Percentiles rank a stretch among this genome's conserved stretches.
Conservation (phyloP, 2,113 vertebrate species). For the Abramis brama region DNA sequence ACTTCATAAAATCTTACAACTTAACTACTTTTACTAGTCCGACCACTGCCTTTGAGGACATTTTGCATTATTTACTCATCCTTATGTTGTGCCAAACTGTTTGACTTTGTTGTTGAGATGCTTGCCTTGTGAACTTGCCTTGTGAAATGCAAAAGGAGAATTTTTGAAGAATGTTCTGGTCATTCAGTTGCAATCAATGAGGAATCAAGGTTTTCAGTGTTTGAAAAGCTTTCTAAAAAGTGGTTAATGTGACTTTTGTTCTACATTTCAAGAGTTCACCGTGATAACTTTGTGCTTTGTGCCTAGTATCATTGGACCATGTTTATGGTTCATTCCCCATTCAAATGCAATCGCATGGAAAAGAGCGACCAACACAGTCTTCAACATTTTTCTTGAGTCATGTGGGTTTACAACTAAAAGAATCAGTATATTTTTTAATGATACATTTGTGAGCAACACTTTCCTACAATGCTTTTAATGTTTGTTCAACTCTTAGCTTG, state of each 20-base stretch:
- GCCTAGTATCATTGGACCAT: background rate
- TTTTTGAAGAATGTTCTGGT: background rate
- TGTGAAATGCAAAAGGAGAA: background rate
- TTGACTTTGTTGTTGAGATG: no score
- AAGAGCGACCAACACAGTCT: background rate
- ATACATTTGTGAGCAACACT: background rate
- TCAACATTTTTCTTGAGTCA: background rate
- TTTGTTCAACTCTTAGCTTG: background rate
- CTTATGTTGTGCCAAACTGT: background rate
- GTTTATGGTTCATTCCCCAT: no score
- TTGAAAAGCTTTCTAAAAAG: background rate
- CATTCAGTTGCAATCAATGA: background rate
- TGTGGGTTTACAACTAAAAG: background rate
- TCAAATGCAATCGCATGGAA: background rate
- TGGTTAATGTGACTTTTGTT: background rate
- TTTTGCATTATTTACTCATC: background rate
- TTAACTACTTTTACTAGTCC: background rate
- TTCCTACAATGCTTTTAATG: background rate
- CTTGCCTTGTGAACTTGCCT: background rate
- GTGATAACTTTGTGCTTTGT: background rate
- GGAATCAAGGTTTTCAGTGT: background rate
- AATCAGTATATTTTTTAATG: background rate
- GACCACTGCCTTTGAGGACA: background rate
- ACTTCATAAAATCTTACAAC: background rate
- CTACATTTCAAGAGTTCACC: background rate